Conservation (phyloP, 2,113 vertebrate species). For the Aleadryas rufinucha region DNA sequence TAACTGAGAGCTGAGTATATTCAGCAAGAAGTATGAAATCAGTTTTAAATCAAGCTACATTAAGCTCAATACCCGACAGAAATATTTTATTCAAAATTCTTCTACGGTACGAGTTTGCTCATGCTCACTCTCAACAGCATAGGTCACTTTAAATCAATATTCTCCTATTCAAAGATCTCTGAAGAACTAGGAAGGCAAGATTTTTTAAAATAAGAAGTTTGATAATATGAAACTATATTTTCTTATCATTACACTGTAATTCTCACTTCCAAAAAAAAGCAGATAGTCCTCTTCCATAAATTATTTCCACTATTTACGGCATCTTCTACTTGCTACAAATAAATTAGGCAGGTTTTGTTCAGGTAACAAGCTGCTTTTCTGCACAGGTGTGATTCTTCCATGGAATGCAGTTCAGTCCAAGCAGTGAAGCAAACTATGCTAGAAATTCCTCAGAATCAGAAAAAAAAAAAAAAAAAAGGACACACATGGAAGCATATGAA, state of each 20-base stretch:
- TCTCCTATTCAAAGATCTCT: background rate
- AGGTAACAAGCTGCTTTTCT: background rate
- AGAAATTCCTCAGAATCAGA: background rate
- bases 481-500: background rate
- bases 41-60: background rate
- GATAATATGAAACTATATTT: background rate
- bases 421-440: background rate
- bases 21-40: background rate
- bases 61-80: background rate
- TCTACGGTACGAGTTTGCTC: rapidly evolving
- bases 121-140: background rate
- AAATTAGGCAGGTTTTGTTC: background rate
- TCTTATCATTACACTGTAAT: background rate
- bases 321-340: background rate
- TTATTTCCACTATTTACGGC: background rate
- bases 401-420: background rate
- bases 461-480: background rate
- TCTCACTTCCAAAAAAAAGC: background rate
- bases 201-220: background rate
- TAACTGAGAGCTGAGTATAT: background rate
- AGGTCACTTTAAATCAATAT: background rate
- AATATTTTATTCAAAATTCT: background rate
- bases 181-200: background rate
- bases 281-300: background rate
- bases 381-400: background rate